Evolutionary conservation across 2,113 vertebrate species (phyloP), one percentile per base, ranked within the genome.

Genomic region (Amblyopsis rosae): DNA sequence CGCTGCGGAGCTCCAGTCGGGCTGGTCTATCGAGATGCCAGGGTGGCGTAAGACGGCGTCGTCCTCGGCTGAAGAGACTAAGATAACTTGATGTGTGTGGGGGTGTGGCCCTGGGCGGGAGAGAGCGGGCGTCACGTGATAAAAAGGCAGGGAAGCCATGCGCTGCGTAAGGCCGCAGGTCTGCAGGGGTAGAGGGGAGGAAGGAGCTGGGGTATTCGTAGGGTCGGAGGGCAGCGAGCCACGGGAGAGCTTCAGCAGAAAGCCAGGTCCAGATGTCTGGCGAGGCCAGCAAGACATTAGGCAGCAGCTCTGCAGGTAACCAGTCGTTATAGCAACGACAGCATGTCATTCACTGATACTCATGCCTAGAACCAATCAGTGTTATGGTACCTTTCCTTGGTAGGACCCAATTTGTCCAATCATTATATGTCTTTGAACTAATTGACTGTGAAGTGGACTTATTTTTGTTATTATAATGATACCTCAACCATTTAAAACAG

Each of bases 221-320:
- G 4, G 35, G 35, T 26, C 17, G 13, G 12, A 19, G 41, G 35
- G 1, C 33, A 61, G 12, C 33, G 45, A 16, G 45, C 12, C 16
- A 60, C 19, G 19, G 19, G 47, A 13, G 17, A 67, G 35, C 57
- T 45, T 17, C 12, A 49, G 15, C 46, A 33, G 54, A 35, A 4
- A 33, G 15, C 19, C 2, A 19, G 19, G 19, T 19, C 19, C 19
- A 19, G 19, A 26, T 3, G 19, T 59, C n/a, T 26, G 11, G 54
- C 69, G 26, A n/a, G 68, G 80, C 68, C 32, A 32, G 32, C 46
- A 77, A 75, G 66, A 45, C 41, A 49, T 59, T 17, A 72, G 48
- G 41, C 57, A 58, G 62, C 86, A 88, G 70, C 82, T 94, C 33
- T 84, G 79, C 83, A 87, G 91, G 92, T 93, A 87, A 33, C 59